A percentile compares a stretch with the other conserved stretches of the same genome.
Conservation (phyloP, 1,140 invertebrate genomes). For the Maniola jurtina region DNA sequence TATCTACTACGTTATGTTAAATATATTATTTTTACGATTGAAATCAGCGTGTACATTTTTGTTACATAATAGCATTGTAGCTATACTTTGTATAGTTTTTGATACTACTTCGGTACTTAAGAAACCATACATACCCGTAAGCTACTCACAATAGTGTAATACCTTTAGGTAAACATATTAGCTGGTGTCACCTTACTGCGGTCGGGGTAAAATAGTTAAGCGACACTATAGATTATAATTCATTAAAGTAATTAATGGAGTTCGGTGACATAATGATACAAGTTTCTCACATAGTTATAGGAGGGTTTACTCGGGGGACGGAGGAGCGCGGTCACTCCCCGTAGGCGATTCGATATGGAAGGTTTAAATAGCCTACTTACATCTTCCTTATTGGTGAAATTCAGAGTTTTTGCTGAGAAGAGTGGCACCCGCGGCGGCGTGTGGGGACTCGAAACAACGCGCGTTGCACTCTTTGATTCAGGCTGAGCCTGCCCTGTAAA, state of each 20-base stretch:
- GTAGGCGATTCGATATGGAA: not conserved
- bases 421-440: no score
- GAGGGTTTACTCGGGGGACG: constrained; percentile 37
- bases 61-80: no score
- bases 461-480: no score
- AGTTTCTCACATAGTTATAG: constrained; percentile 48
- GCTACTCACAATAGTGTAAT: not conserved
- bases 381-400: not conserved
- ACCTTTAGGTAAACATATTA: constrained; percentile 14
- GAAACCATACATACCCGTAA: not conserved
- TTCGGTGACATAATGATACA: constrained; percentile 58
- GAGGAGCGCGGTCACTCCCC: constrained; percentile 29
- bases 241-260: constrained; percentile 67
- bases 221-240: constrained; percentile 64
- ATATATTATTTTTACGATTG: no score
- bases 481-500: no score
- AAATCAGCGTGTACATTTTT: no score
- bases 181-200: constrained; percentile 23
- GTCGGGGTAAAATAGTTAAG: constrained; percentile 46
- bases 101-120: no score
- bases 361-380: constrained; percentile 13
- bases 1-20: no score
- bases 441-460: no score
- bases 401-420: no score
- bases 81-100: no score